A percentile compares a stretch with the other conserved stretches of the same genome.
Conservation (phyloP, 1,140 invertebrate species). For the Cherax quadricarinatus region DNA sequence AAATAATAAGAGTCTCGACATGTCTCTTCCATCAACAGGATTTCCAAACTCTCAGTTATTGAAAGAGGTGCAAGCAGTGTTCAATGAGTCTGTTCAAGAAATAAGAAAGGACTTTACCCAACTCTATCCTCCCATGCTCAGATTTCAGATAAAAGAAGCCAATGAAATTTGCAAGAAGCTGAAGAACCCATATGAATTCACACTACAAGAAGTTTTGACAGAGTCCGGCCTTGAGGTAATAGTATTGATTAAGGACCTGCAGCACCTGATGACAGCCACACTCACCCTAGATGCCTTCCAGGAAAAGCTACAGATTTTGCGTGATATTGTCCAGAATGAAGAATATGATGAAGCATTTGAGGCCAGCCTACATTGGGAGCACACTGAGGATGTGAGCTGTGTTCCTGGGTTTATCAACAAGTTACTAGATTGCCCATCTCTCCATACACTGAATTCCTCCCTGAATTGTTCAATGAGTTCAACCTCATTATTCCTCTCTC, state of each 20-base stretch:
- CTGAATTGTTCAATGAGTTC: conserved; percentile 39
- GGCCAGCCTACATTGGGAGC: conserved; percentile 33
- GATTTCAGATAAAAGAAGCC: conserved; percentile 54
- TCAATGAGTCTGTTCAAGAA: conserved; percentile 57
- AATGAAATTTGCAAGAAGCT: conserved; percentile 53
- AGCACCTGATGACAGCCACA: conserved; percentile 58
- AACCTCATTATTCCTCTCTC: background rate
- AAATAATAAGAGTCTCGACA: background rate
- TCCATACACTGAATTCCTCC: conserved; percentile 26
- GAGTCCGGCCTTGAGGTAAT: conserved; percentile 46
- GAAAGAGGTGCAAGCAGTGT: conserved; percentile 44
- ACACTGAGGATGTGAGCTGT: conserved; percentile 39
- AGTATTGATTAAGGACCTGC: conserved; percentile 53
- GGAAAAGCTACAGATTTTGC: conserved; percentile 37
- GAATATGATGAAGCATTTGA: conserved; percentile 44
- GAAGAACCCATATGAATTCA: conserved; percentile 58
- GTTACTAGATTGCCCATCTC: conserved; percentile 30
- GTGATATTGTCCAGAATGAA: conserved; percentile 53
- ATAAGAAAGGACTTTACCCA: conserved; percentile 21
- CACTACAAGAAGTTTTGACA: conserved; percentile 48
- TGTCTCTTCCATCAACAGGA: conserved; percentile 10
- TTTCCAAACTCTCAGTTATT: conserved; percentile 31
- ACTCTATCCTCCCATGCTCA: conserved; percentile 17
- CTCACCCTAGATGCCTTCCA: conserved; percentile 36
- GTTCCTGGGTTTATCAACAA: conserved; percentile 60